Base-by-base conservation (phyloP, 1,140 invertebrate genomes). In the Danaus plexippus region DNA sequence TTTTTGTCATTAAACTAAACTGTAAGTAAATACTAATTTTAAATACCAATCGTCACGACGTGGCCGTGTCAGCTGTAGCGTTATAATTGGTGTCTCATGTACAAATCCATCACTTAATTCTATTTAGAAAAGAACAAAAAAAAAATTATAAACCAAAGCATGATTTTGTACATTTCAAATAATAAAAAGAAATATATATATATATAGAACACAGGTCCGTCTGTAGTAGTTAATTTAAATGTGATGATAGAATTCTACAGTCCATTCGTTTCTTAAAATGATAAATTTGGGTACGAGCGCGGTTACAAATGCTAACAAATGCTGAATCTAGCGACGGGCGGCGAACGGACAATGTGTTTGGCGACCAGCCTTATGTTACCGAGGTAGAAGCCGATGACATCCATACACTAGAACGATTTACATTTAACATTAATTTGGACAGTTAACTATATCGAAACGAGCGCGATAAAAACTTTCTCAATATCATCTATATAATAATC, bases 11-110 rank as follows among this genome's bases (percentile, higher is more conserved):
- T 84, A 85, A 85, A 87, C 83, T 87, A 87, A 86, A 86, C 73
- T 81, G 84, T 85, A 87, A 87, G 84, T 87, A 87, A 87, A 85
- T 87, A 85, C 81, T 85, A 84, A 87, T 80, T 85, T 84, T 84
- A 85, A 87, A 85, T 87, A 85, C 80, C 81, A 85, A 86, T 86
- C 74, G 69, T 83, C 77, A 73, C 75, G 69, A 66, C 47, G 62
- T 49, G 60, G 66, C 73, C 67, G 22, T 32, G 22, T 32, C 22
- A 63, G 63, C 71, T 77, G 75, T 77, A 73, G 77, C 69, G 63
- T 71, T 67, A 66, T 66, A 68, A 58, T 64, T 67, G 70, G 62
- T 70, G 73, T 75, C 63, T 74, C 79, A 79, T 78, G 73, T 84
- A 84, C 83, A 84, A 82, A 78, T 78, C 70, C 69, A 51, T 77